A percentile compares a stretch with the other conserved stretches of the same genome.
phyloP scores from a whole-genome alignment of 1,140 invertebrate species.

The Adoxophyes honmai region DNA sequence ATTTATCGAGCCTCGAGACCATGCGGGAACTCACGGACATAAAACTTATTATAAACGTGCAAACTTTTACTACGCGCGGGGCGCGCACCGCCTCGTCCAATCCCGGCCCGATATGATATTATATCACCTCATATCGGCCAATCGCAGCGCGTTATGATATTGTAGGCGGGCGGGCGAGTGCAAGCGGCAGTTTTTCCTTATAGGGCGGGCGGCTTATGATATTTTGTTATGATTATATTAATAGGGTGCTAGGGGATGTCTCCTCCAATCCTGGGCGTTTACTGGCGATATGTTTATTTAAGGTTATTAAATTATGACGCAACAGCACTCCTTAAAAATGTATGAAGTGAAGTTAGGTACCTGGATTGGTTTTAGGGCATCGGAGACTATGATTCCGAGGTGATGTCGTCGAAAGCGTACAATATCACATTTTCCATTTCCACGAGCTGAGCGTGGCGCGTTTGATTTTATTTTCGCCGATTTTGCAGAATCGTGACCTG shows the following conservation, averaged over 20 bases:
- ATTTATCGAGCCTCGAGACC: constrained; percentile 59
- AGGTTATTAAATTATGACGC: constrained; percentile 13
- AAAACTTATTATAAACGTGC: constrained; percentile 72
- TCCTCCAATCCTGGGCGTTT: constrained; percentile 31
- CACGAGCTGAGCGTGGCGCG: constrained; percentile 28
- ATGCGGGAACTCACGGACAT: constrained; percentile 47
- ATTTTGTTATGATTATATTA: constrained; percentile 71
- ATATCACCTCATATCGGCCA: constrained; percentile 73
- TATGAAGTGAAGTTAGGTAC: no score
- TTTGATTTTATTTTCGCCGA: constrained; percentile 51
- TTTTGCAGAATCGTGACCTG: constrained; percentile 49
- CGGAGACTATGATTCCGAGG: neutral
- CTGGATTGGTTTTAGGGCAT: no score
- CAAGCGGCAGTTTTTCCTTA: constrained; percentile 60
- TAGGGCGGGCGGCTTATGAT: constrained; percentile 71
- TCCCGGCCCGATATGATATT: constrained; percentile 73
- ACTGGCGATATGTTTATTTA: constrained; percentile 1
- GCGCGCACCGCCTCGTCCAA: constrained; percentile 56
- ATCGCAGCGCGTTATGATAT: constrained; percentile 73
- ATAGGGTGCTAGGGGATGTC: constrained; percentile 45
- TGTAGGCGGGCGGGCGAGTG: constrained; percentile 60
- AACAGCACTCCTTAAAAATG: no score
- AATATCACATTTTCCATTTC: constrained; percentile 43
- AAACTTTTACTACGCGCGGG: constrained; percentile 62
- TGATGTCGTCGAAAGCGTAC: constrained; percentile 25